phyloP scores from a whole-genome alignment of 2,113 vertebrate species.

The Coracopsis vasa region DNA sequence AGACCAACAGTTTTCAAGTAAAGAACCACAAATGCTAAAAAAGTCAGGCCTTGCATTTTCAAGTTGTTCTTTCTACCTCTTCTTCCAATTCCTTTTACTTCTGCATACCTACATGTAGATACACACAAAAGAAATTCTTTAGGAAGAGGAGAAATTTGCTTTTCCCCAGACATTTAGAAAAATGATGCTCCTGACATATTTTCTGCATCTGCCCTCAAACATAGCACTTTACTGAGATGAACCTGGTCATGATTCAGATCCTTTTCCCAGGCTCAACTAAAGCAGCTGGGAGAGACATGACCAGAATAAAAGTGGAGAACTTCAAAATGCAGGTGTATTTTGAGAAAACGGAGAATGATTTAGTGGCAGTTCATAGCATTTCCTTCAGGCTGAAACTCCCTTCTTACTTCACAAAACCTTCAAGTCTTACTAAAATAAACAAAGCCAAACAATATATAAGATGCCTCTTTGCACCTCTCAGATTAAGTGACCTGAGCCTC shows the following conservation, averaged over 20 bases:
- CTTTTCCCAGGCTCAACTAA: slow-evolving; percentile 66
- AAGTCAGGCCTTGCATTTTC: slow-evolving; percentile 14
- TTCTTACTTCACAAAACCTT: slow-evolving; percentile 3
- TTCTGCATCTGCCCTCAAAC: slow-evolving; percentile 13
- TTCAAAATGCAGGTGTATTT: not conserved
- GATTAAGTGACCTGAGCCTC: slow-evolving; percentile 17
- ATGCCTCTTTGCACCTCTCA: slow-evolving; percentile 37
- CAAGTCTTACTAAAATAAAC: slow-evolving; percentile 29
- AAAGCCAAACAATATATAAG: not conserved
- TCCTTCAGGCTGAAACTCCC: not conserved
- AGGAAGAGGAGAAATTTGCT: not conserved
- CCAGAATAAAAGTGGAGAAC: not conserved
- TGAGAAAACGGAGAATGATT: slow-evolving; percentile 1
- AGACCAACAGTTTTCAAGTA: slow-evolving; percentile 45
- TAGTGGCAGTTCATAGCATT: not conserved
- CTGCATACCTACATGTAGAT: not conserved
- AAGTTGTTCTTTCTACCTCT: not conserved
- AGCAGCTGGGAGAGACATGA: slow-evolving; percentile 34
- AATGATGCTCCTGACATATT: not conserved
- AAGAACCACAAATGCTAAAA: slow-evolving; percentile 36
- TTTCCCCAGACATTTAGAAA: slow-evolving; percentile 23
- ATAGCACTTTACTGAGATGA: slow-evolving; percentile 27
- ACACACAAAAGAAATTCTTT: not conserved
- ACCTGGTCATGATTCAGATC: slow-evolving; percentile 49
- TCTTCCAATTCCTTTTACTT: not conserved